A percentile compares a stretch with the other conserved stretches of the same genome.
phyloP scores from a whole-genome alignment of 2,797 vertebrate genomes.

The Molossus molossus region DNA sequence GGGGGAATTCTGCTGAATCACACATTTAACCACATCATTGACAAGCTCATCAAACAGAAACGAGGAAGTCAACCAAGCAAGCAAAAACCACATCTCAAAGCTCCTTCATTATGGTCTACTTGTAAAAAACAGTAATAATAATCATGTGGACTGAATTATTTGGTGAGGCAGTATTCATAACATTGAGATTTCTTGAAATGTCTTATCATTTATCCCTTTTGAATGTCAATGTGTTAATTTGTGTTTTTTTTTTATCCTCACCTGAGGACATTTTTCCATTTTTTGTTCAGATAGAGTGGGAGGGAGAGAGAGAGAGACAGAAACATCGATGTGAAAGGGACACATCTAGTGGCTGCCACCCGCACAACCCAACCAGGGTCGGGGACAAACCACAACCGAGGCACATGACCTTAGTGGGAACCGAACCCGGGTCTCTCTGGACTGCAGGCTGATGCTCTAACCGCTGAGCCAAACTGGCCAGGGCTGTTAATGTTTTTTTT shows the following conservation, averaged over 20 bases:
- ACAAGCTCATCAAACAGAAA: background rate
- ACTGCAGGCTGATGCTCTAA: too few species aligned
- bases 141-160: background rate
- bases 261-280: too few species aligned
- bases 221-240: background rate
- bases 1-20: background rate
- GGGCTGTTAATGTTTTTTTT: background rate
- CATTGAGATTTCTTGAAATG: background rate
- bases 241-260: too few species aligned
- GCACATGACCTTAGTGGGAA: too few species aligned
- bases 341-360: too few species aligned
- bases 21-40: background rate
- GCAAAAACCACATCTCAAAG: background rate
- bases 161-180: background rate
- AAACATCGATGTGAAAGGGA: too few species aligned
- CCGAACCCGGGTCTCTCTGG: too few species aligned
- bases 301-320: too few species aligned
- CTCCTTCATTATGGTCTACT: background rate
- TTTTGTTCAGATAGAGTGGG: too few species aligned
- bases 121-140: background rate
- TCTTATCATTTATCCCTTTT: background rate
- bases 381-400: too few species aligned
- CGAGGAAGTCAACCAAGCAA: background rate
- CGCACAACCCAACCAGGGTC: too few species aligned
- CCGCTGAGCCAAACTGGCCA: too few species aligned